phyloP scores from a whole-genome alignment of 2,113 vertebrate species.

The Chrysochloris asiatica region DNA sequence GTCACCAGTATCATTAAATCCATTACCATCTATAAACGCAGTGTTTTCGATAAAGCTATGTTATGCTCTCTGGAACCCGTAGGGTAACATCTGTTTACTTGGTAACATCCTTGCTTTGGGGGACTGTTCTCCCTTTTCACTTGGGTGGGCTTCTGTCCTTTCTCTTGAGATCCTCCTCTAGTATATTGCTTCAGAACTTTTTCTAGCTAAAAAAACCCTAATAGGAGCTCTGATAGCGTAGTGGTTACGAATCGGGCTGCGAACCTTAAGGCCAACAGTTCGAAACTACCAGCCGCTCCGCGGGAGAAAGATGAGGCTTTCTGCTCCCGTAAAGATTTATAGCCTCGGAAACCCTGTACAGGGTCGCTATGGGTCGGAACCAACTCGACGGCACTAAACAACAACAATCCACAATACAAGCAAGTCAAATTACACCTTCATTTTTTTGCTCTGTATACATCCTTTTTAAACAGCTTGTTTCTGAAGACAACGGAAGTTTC shows the following conservation, averaged over 20 bases:
- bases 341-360: no score
- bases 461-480: not conserved
- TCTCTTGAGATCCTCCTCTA: not conserved
- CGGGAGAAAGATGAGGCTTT: no score
- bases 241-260: no score
- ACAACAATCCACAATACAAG: no score
- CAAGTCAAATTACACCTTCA: no score
- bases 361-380: no score
- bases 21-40: not conserved
- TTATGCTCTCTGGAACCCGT: not conserved
- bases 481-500: not conserved
- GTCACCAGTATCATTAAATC: not conserved
- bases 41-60: not conserved
- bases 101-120: slow-evolving; percentile 17
- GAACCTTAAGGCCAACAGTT: no score
- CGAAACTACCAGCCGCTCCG: no score
- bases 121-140: not conserved
- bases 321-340: no score
- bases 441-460: not conserved
- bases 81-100: not conserved
- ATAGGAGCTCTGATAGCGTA: no score
- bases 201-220: slow-evolving; percentile 4
- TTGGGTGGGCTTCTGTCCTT: not conserved
- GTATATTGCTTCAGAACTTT: not conserved
- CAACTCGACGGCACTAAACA: no score